These are phyloP conservation scores for Rhinatrema bivittatum DNA, from an alignment of 2,797 vertebrate genomes.

Conservation along the genomic window DNA sequence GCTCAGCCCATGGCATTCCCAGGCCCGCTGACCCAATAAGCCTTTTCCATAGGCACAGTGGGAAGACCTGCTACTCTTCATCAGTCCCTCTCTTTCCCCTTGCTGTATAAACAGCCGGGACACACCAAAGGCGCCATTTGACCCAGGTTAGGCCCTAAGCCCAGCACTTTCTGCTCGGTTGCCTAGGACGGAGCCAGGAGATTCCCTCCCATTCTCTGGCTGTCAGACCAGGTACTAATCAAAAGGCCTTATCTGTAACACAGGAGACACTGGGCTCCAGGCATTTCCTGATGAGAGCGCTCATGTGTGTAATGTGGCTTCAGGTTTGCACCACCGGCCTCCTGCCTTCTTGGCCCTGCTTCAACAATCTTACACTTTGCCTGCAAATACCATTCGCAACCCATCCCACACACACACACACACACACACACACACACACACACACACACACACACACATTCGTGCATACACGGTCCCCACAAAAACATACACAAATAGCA, in stretches of 20 bases:
- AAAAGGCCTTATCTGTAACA: constrained; percentile 66
- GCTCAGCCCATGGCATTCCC: no score
- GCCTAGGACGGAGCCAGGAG: constrained; percentile 57
- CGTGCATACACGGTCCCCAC: no score
- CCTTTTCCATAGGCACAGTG: neutral
- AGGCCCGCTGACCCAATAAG: no score
- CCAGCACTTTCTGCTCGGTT: constrained; percentile 73
- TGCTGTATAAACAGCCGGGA: constrained; percentile 71
- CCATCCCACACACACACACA: no score
- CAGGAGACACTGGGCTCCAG: constrained; percentile 29
- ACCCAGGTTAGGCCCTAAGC: constrained; percentile 67
- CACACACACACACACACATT: no score
- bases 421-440: no score
- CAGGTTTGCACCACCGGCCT: constrained; percentile 37
- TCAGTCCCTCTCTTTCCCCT: constrained; percentile 50
- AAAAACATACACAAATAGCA: no score
- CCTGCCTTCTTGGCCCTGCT: constrained; percentile 7
- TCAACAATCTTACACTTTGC: constrained; percentile 6
- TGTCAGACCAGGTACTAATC: constrained; percentile 79
- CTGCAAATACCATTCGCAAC: neutral
- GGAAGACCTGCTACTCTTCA: no score
- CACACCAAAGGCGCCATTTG: constrained; percentile 82
- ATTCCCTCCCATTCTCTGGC: constrained; percentile 64
- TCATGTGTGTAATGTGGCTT: constrained; percentile 29
- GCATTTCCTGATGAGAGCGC: constrained; percentile 29